Base-by-base conservation (phyloP, 2,113 vertebrate genomes). In the Heterotis niloticus region DNA sequence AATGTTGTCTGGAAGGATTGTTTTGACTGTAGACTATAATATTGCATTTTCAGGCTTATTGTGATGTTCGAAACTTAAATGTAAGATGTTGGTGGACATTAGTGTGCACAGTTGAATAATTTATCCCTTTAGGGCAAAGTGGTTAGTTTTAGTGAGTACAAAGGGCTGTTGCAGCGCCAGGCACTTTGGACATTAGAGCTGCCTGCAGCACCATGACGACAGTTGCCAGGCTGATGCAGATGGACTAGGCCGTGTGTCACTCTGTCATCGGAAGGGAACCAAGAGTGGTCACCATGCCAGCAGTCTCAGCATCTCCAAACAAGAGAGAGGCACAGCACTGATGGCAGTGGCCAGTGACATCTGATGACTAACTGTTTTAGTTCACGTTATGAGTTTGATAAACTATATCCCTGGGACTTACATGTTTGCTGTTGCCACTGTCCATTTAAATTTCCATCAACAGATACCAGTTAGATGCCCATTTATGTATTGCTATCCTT, bases 201-300 rank as follows among this genome's bases (percentile, higher is more conserved):
- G 66, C n/a, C 16, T 26, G 60, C 11, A 77, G 78, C 78, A 82
- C 79, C 83, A 89, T 86, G 84, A 86, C 81, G 87, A 88, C 83
- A 83, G 81, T 86, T 75, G 64, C 87, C 76, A 84, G 83, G 83
- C 72, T 72, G 14, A 82, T 85, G 79, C 64, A 74, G 66, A 79
- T 18, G 54, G 71, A 80, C 67, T 81, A 76, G 73, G 79, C 52
- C 73, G 79, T 76, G 80, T 85, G 67, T 84, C 84, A 26, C 82
- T 75, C 65, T 81, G 16, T 60, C 74, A 14, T 67, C 10, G 59
- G 13, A 77, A 64, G 75, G 81, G 81, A 62, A 51, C 57, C 74
- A 62, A 71, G 64, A 74, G 17, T 65, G 34, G 7, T 7, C 34
- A 44, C 34, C 34, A 44, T 44, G 34, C 64, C 23, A 70, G 54